Evolutionary conservation across 2,113 vertebrate species (phyloP).

Genomic region (Crotalus horridus): DNA sequence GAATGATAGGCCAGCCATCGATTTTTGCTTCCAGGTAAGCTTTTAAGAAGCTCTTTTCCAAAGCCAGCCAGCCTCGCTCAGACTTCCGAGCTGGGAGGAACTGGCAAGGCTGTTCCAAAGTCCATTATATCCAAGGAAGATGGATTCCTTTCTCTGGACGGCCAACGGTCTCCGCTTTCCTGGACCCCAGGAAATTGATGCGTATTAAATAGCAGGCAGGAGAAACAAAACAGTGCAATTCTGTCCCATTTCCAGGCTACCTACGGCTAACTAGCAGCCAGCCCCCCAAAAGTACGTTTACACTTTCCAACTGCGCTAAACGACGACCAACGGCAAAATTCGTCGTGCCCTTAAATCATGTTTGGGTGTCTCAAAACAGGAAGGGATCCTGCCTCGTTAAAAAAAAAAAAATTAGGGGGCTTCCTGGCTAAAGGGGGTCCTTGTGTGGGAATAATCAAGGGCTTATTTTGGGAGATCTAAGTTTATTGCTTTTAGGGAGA

Average conservation of each 20-base stretch:
- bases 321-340: background rate
- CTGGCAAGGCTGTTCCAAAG: constrained; percentile 7
- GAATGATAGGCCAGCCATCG: background rate
- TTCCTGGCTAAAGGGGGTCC: background rate
- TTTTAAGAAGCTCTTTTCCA: background rate
- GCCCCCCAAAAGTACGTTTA: background rate
- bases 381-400: background rate
- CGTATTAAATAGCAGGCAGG: background rate
- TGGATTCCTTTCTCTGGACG: background rate
- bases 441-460: background rate
- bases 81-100: background rate
- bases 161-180: too few relatives aligned
- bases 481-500: too few relatives aligned
- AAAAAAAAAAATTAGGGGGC: background rate
- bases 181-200: background rate
- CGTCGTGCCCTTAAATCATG: background rate
- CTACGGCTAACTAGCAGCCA: background rate
- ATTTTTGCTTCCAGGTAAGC: background rate
- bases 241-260: too few relatives aligned
- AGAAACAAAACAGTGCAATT: background rate
- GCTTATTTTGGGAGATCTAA: background rate
- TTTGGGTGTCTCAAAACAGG: background rate
- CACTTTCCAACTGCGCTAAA: background rate
- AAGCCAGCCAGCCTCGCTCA: background rate
- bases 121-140: background rate